Conservation (phyloP, 2,797 vertebrate species). For the Argentina silus region DNA sequence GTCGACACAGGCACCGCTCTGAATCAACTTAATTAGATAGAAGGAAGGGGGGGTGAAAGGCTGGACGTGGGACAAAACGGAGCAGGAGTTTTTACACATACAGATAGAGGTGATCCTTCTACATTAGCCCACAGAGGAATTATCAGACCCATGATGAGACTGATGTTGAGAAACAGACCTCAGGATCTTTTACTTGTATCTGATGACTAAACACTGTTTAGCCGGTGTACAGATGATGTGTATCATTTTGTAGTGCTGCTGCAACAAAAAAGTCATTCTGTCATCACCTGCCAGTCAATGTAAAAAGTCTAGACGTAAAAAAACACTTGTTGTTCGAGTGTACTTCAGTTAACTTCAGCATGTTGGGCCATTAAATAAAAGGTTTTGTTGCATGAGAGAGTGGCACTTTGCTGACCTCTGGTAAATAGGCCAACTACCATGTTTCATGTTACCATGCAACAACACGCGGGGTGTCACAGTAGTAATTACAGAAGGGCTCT, state of each 20-base stretch:
- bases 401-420: slow-evolving; percentile 12
- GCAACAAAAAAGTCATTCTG: background rate
- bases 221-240: too few relatives aligned
- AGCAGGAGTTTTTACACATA: slow-evolving; percentile 4
- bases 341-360: too few relatives aligned
- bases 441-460: background rate
- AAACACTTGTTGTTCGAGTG: background rate
- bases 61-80: slow-evolving; percentile 33
- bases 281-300: background rate
- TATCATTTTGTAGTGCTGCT: background rate
- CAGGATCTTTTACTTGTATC: background rate
- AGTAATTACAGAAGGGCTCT: slow-evolving; percentile 32
- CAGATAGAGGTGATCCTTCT: slow-evolving; percentile 36
- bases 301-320: background rate
- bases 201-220: too few relatives aligned
- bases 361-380: background rate
- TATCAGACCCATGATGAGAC: slow-evolving; percentile 36
- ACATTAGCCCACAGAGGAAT: slow-evolving; percentile 31
- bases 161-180: slow-evolving; percentile 27
- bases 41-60: slow-evolving; percentile 15
- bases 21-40: slow-evolving; percentile 77
- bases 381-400: background rate
- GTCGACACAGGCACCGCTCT: slow-evolving; percentile 60
- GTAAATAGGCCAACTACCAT: slow-evolving; percentile 33
- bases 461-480: slow-evolving; percentile 8